Evolutionary conservation across 2,113 vertebrate genomes (phyloP).

Genomic region (Neopipo cinnamomea): DNA sequence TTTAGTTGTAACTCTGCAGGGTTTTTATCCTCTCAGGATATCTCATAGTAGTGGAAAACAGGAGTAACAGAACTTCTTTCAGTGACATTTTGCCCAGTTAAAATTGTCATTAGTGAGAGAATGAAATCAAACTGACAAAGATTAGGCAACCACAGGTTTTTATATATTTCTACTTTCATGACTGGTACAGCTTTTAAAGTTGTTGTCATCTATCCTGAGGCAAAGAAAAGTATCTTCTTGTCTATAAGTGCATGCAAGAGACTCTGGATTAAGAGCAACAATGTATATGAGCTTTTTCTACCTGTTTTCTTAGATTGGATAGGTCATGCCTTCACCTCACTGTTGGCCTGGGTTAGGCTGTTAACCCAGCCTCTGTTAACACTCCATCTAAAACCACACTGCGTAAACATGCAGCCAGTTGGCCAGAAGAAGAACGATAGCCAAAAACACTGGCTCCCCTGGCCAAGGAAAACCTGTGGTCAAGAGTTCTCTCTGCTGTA

Average conservation of each 20-base stretch:
- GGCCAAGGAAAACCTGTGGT: slow-evolving; percentile 76
- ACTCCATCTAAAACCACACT: slow-evolving; percentile 66
- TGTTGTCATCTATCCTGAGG: slow-evolving; percentile 29
- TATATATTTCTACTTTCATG: slow-evolving; percentile 41
- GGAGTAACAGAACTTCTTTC: slow-evolving; percentile 20
- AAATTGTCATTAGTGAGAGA: not conserved
- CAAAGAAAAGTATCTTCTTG: slow-evolving; percentile 5
- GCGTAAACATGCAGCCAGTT: slow-evolving; percentile 69
- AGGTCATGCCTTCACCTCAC: slow-evolving; percentile 46
- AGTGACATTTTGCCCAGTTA: not conserved
- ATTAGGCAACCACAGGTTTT: slow-evolving; percentile 48
- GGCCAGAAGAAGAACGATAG: slow-evolving; percentile 47
- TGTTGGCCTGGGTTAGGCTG: slow-evolving; percentile 53
- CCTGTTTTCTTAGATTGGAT: not conserved
- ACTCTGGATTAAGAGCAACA: not conserved
- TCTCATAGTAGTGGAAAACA: slow-evolving; percentile 5
- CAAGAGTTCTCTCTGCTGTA: slow-evolving; percentile 64
- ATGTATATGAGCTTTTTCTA: not conserved
- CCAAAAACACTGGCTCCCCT: slow-evolving; percentile 46
- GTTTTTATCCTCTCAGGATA: not conserved
- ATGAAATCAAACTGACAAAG: slow-evolving; percentile 5
- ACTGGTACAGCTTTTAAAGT: slow-evolving; percentile 25
- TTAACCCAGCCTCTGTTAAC: slow-evolving; percentile 64
- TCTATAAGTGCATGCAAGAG: not conserved
- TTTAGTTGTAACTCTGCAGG: not conserved